Evolutionary conservation across 1,140 invertebrate species (phyloP), one percentile per base, ranked within the genome.

Genomic region (Manduca sexta): DNA sequence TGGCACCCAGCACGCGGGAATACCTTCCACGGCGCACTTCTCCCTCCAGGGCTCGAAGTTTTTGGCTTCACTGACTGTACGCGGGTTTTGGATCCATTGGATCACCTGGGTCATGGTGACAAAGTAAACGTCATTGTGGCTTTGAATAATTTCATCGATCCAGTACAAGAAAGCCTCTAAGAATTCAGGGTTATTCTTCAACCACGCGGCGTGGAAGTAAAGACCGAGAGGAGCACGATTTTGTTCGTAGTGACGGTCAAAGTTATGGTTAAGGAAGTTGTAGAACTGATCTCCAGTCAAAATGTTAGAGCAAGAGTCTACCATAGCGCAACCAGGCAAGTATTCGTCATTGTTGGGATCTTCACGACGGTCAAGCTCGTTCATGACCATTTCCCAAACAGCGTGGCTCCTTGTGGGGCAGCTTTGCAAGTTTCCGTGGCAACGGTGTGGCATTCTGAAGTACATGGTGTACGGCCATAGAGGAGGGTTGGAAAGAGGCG

Each of bases 341-440:
- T 95, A 94, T 77, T 98, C 96, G 70, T 97, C 95, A 68, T 95
- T 95, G 54, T 88, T 92, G 0, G 95, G 95, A 74, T 97, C 95
- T 80, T 97, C 96, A 52, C 96, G 90, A 52, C 95, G 90, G 86
- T 98, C 96, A 62, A 97, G 84, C 77, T 98, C 96, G 75, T 98
- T 98, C 93, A 98, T 95, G n/a, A 97, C 95, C 94, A 98, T 97
- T 86, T 98, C 96, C 96, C 96, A 98, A 8, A 97, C 95, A 16
- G 96, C 95, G 75, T 97, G 96, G 55, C 89, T 94, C 74, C 95
- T 91, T 0, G 96, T 97, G 11, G 96, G 96, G 70, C 96, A 98
- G 67, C 93, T 95, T 79, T 97, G 96, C 18, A 95, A 86, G 78
- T 98, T 97, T 48, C 96, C 96, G 79, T 97, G 96, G 71, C 96